phyloP scores from a whole-genome alignment of 2,797 vertebrate genomes.

The Varecia variegata region DNA sequence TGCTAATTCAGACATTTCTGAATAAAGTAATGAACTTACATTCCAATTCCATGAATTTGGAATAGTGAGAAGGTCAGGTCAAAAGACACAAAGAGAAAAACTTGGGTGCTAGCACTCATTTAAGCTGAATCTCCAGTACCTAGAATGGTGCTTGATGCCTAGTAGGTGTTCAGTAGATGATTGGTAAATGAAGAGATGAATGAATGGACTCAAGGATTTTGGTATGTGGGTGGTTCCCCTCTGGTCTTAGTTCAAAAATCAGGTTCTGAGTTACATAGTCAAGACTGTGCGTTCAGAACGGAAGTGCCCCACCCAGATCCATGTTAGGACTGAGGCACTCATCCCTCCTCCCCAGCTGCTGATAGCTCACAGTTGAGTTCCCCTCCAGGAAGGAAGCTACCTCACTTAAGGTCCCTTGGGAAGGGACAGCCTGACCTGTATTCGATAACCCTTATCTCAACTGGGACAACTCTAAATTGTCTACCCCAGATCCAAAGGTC shows the following conservation, averaged over 20 bases:
- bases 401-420: no score
- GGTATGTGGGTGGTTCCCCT: background rate
- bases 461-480: background rate
- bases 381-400: background rate
- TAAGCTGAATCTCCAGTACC: background rate
- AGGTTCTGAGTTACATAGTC: background rate
- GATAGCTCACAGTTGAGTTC: background rate
- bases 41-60: background rate
- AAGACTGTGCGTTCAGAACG: background rate
- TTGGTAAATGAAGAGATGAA: background rate
- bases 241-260: background rate
- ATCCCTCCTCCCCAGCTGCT: no score
- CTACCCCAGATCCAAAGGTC: background rate
- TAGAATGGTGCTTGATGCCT: background rate
- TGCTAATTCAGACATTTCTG: background rate
- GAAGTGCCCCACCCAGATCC: background rate
- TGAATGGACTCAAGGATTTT: background rate
- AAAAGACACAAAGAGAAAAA: background rate
- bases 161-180: background rate
- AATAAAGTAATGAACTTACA: background rate
- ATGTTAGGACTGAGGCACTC: background rate
- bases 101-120: background rate
- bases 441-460: background rate
- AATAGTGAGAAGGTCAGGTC: background rate
- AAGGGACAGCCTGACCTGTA: background rate